A percentile compares a stretch with the other conserved stretches of the same genome.
phyloP scores from a whole-genome alignment of 2,113 vertebrate genomes.

The Oenanthe melanoleuca region DNA sequence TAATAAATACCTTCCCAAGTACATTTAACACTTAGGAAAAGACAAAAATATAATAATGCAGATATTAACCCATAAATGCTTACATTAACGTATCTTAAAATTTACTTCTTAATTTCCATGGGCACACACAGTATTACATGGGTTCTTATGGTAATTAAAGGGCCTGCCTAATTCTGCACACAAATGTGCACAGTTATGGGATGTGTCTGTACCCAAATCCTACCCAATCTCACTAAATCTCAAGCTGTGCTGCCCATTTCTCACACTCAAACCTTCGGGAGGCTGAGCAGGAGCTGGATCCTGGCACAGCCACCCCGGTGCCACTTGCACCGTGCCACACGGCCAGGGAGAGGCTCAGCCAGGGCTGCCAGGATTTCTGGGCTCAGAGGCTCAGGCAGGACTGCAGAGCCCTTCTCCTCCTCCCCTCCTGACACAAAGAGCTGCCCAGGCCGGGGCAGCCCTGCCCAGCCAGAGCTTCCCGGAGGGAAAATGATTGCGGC shows the following conservation, averaged over 20 bases:
- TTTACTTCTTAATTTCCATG: not conserved
- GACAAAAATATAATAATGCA: not conserved
- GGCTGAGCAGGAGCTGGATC: not conserved
- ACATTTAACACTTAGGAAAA: conserved; percentile 42
- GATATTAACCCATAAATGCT: not conserved
- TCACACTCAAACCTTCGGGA: not conserved
- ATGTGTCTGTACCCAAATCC: not conserved
- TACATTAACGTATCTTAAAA: not conserved
- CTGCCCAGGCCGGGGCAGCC: not conserved
- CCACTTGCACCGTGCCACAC: not conserved
- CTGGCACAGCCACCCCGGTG: not conserved
- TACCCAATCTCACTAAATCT: not conserved
- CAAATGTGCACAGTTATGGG: accelerated
- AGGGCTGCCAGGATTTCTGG: not conserved
- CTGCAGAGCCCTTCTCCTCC: conserved; percentile 21
- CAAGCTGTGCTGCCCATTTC: not conserved
- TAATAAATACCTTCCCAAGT: conserved; percentile 40
- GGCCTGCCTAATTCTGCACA: not conserved
- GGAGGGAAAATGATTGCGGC: conserved; percentile 75
- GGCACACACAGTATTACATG: not conserved
- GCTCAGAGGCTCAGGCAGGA: not conserved
- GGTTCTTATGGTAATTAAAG: not conserved
- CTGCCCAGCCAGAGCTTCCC: conserved; percentile 52
- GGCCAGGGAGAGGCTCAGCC: not conserved
- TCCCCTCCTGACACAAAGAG: conserved; percentile 53